phyloP scores from a whole-genome alignment of 2,797 vertebrate genomes.

The Eulemur coronatus region DNA sequence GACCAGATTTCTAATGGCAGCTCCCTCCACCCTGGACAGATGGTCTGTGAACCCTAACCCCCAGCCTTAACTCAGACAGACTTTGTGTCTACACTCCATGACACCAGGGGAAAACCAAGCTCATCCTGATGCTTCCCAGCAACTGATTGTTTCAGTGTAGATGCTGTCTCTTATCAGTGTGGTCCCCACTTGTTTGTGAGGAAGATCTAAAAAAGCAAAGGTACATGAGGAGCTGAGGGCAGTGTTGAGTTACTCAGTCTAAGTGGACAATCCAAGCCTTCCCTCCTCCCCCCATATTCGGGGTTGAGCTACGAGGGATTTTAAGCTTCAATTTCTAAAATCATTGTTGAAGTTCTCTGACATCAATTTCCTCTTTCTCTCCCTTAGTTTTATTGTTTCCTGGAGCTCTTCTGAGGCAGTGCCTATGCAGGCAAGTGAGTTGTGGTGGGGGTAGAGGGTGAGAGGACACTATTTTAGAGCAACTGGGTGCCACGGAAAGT shows the following conservation, averaged over 20 bases:
- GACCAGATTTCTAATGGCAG: background rate
- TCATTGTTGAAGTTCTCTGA: background rate
- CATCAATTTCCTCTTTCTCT: background rate
- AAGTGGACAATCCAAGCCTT: background rate
- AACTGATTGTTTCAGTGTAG: background rate
- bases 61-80: background rate
- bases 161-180: background rate
- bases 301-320: background rate
- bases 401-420: background rate
- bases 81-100: background rate
- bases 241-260: background rate
- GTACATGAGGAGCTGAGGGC: background rate
- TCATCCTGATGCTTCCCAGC: background rate
- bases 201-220: background rate
- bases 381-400: background rate
- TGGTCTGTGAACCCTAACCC: background rate
- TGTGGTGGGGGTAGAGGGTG: background rate
- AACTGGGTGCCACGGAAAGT: background rate
- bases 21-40: background rate
- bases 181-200: background rate
- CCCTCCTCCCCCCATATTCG: background rate
- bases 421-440: too few species aligned
- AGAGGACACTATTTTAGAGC: background rate
- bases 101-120: background rate
- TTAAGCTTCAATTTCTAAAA: slow-evolving; percentile 10